Base-by-base conservation (phyloP, 2,888 invertebrate species). In the Euproctis similis region DNA sequence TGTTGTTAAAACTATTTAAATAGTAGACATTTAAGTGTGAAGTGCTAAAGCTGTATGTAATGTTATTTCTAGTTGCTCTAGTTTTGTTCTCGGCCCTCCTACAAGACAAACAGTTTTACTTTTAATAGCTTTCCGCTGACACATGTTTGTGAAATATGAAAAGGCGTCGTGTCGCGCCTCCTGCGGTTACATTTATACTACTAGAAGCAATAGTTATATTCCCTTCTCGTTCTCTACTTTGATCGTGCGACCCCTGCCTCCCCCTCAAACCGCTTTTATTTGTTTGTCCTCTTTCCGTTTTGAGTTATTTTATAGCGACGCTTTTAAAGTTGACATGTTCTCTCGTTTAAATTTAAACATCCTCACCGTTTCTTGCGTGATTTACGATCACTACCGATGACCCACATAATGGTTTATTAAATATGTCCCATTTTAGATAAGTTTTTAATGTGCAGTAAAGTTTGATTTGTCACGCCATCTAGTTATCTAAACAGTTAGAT, bases 231-330 rank as follows among this genome's bases (percentile, higher is more conserved):
- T 27, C n/a, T 14, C 16, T 22, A 4, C 28, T 32, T 34, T 32
- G 34, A 32, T 33, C 31, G 31, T 34, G 19, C 17, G 27, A 19
- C 17, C 24, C 9, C n/a, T n/a, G n/a, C 11, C 30, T 26, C 21
- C 16, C 12, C 32, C 34, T 17, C 28, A 30, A 32, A 25, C 50
- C 46, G 49, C 44, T 26, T 53, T 50, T 49, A 50, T 59, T 45
- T 41, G 40, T 43, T 46, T 42, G 37, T 34, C 35, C 39, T 41
- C 42, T 22, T 40, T 41, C 27, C 30, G 28, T 28, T 44, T 34
- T 36, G 28, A 42, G 28, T 39, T 34, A 40, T 42, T 42, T 44
- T 46, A 36, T 38, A 26, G 34, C 27, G 13, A 24, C 10, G 30
- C 12, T 12, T 37, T 27, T 29, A 27, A 24, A 31, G 31, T 10